These are phyloP conservation scores for Chorisops tibialis DNA, from an alignment of 2,888 invertebrate genomes.

Conservation along the genomic window DNA sequence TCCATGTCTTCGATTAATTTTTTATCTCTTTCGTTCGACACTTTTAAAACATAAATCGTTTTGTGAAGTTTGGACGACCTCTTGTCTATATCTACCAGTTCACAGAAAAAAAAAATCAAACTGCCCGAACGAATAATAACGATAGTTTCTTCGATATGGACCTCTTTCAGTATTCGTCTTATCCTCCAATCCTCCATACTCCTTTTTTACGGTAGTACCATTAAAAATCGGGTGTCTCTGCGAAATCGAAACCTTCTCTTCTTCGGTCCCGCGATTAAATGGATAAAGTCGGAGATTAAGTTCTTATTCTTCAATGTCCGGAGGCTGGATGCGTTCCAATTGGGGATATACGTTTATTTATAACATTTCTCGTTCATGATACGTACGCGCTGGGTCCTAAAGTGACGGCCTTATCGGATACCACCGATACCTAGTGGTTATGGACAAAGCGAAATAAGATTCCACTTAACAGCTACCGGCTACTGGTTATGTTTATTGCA, in stretches of 20 bases:
- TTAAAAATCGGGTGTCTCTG: slow-evolving; percentile 16
- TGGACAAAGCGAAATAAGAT: slow-evolving; percentile 29
- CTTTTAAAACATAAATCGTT: slow-evolving; percentile 23
- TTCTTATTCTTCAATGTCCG: slow-evolving; percentile 12
- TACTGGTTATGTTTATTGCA: slow-evolving; percentile 31
- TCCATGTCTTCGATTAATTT: slow-evolving; percentile 53
- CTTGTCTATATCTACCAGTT: slow-evolving; percentile 16
- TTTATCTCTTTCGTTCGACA: slow-evolving; percentile 42
- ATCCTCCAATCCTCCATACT: background rate
- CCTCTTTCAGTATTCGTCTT: slow-evolving; percentile 6
- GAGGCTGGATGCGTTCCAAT: slow-evolving; percentile 4
- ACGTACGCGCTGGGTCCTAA: slow-evolving; percentile 4
- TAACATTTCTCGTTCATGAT: slow-evolving; percentile 5
- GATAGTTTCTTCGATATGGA: slow-evolving; percentile 19
- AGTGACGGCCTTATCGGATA: slow-evolving; percentile 21
- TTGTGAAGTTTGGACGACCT: slow-evolving; percentile 4
- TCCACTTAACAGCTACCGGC: slow-evolving; percentile 35
- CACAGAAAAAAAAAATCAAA: slow-evolving; percentile 9
- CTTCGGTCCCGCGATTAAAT: slow-evolving; percentile 15
- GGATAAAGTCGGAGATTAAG: slow-evolving; percentile 19
- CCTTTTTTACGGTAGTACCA: slow-evolving; percentile 17
- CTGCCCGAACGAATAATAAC: slow-evolving; percentile 18
- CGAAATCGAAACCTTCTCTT: slow-evolving; percentile 12
- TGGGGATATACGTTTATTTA: slow-evolving; percentile 19
- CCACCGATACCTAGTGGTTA: slow-evolving; percentile 16